Conservation (phyloP, 1,140 invertebrate genomes). For the Atopsyche davidsoni region DNA sequence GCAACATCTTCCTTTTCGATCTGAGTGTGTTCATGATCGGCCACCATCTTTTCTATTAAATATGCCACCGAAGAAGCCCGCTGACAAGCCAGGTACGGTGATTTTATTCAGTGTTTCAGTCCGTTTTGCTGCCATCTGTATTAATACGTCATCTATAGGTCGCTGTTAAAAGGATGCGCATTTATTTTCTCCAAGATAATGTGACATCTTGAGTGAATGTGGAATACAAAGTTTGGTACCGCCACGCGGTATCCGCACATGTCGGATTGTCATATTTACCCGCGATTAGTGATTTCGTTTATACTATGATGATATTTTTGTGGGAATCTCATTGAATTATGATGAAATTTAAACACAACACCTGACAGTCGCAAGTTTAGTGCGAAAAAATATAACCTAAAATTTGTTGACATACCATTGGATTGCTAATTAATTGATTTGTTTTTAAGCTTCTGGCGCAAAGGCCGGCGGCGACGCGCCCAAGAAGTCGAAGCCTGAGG, state of each 20-base stretch:
- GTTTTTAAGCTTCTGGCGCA: conserved; percentile 30
- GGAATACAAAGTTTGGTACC: too few species aligned
- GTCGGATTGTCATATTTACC: conserved; percentile 17
- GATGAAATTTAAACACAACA: conserved; percentile 1
- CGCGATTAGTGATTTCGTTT: neutral
- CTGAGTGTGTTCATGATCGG: conserved; percentile 19
- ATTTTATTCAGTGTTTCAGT: too few species aligned
- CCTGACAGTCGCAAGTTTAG: neutral
- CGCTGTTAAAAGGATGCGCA: too few species aligned
- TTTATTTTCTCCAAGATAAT: too few species aligned
- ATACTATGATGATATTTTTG: conserved; percentile 8
- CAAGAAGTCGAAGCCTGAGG: conserved; percentile 36
- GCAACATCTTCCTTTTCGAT: conserved; percentile 11
- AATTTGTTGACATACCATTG: conserved; percentile 12
- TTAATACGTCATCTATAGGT: too few species aligned
- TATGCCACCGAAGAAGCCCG: conserved; percentile 30
- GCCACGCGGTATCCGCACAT: conserved; percentile 22
- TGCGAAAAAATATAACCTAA: conserved; percentile 8
- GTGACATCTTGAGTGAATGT: too few species aligned
- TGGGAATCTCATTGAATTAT: conserved; percentile 9
- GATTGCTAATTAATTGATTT: conserved; percentile 8
- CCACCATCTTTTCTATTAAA: conserved; percentile 27
- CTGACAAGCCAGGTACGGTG: conserved; percentile 28
- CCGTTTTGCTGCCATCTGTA: too few species aligned
- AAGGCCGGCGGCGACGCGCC: conserved; percentile 35